Evolutionary conservation across 2,113 vertebrate species (phyloP).

Genomic region (Nothobranchius furzeri): DNA sequence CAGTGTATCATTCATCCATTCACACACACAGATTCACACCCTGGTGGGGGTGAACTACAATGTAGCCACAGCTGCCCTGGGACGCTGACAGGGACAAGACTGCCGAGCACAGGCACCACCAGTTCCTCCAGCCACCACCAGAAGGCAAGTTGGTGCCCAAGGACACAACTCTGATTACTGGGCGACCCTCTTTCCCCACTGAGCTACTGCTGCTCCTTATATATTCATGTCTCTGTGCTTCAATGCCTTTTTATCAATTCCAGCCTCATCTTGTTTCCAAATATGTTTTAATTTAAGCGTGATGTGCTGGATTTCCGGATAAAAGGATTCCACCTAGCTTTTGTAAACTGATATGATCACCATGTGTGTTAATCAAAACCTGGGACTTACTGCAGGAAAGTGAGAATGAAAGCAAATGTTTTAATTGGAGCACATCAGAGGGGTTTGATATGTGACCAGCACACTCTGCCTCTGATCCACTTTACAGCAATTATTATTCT

Average conservation of each 20-base stretch:
- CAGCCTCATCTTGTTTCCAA: not conserved
- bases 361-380: slow-evolving; percentile 14
- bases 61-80: no score
- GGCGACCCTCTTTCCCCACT: no score
- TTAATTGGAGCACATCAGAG: slow-evolving; percentile 47
- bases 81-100: no score
- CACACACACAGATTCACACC: no score
- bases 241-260: not conserved
- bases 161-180: no score
- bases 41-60: no score
- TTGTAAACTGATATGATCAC: not conserved
- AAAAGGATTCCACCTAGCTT: not conserved
- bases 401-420: slow-evolving; percentile 45
- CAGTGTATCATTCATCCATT: no score
- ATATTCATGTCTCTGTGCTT: not conserved
- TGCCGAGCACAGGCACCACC: no score
- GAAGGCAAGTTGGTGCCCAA: no score
- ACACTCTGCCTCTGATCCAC: slow-evolving; percentile 50
- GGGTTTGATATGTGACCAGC: slow-evolving; percentile 61
- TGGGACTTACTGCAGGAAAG: slow-evolving; percentile 29
- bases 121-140: no score
- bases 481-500: slow-evolving; percentile 10
- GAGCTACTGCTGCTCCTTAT: no score
- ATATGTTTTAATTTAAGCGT: not conserved
- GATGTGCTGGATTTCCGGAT: not conserved